Base-by-base conservation (phyloP, 1,140 invertebrate species). In the Coptotermes formosanus region DNA sequence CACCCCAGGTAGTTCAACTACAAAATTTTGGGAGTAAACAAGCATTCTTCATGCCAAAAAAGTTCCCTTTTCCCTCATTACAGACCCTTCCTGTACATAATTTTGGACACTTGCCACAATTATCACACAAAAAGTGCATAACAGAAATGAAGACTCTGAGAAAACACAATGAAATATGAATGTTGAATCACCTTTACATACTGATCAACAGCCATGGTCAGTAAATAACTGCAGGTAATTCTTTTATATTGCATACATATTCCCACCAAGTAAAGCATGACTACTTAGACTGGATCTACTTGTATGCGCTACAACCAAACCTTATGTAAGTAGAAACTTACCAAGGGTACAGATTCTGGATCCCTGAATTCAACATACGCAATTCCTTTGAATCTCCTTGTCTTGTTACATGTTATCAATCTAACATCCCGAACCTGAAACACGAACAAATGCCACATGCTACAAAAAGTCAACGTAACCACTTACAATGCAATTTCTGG, bases 321-420 rank as follows among this genome's bases (percentile, higher is more conserved):
- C 9, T 55, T 0, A 55, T 21, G 1, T 55, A 1, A 30, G 64
- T n/a, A 75, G 6, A 75, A 87, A 93, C 93, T 94, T 91, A 97
- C 96, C 91, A 99, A 92, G 87, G 97, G 95, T 43, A 99, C 99
- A 88, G 98, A 98, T 92, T 99, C 98, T 23, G 98, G 96, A 92
- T 99, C 98, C 90, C 96, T 96, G 91, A 99, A 99, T 92, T 99
- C 99, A 83, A 99, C 98, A 91, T 99, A 99, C 30, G 98, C 97
- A 89, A 99, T 99, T 85, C 99, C 99, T 92, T 99, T 99, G 88
- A 99, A 99, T 88, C 98, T 93, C 88, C 99, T 94, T 0, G 99
- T 99, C 92, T 99, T 99, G 90, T 99, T 99, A 91, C 99, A 99
- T 81, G 98, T 99, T 82, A 99, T 99, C 87, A 99, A 94, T 89